Conservation (phyloP, 2,113 vertebrate genomes). For the Rafetus swinhoei region DNA sequence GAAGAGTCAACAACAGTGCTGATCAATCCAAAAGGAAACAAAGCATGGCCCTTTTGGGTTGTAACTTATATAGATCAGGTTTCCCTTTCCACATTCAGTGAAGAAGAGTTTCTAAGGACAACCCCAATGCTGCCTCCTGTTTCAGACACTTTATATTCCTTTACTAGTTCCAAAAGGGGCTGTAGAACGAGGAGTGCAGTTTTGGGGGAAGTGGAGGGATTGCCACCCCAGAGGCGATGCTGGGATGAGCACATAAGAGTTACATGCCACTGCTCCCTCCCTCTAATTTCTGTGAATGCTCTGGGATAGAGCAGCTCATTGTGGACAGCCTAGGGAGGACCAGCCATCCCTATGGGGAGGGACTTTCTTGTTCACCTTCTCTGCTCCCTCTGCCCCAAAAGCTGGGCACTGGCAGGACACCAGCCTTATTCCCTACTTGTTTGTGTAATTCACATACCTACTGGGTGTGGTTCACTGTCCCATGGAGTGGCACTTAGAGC, state of each 20-base stretch:
- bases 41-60: not conserved
- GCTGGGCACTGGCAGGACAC: not conserved
- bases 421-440: not conserved
- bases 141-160: fast-evolving
- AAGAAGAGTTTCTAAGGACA: not conserved
- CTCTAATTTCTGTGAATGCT: not conserved
- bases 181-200: not conserved
- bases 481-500: too few species aligned
- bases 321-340: not conserved
- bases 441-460: too few species aligned
- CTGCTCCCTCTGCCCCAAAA: not conserved
- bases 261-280: not conserved
- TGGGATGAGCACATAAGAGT: not conserved
- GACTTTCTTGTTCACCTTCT: not conserved
- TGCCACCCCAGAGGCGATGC: not conserved
- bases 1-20: slow-evolving; percentile 49
- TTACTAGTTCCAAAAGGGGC: not conserved
- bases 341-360: not conserved
- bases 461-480: too few species aligned
- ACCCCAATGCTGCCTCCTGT: not conserved
- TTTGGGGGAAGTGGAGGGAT: too few species aligned
- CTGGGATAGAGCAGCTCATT: not conserved
- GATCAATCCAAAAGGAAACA: not conserved
- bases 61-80: slow-evolving; percentile 7
- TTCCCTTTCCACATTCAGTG: slow-evolving; percentile 1